Evolutionary conservation across 2,113 vertebrate species (phyloP).

Genomic region (Dromas ardeola): DNA sequence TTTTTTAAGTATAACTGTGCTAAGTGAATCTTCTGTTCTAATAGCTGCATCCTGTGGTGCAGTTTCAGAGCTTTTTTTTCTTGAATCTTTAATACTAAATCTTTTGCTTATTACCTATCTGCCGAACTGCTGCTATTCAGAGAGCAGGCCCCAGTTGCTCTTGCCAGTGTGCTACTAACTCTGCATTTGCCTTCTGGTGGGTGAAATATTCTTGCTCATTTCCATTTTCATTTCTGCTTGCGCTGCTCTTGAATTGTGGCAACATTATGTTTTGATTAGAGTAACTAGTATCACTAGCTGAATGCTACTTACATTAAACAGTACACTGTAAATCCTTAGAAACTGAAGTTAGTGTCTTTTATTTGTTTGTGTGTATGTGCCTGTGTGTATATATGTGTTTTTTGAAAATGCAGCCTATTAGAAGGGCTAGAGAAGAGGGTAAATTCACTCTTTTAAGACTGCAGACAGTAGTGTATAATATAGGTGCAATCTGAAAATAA

Average conservation of each 20-base stretch:
- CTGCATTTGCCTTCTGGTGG: background rate
- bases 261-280: background rate
- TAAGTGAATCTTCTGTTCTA: background rate
- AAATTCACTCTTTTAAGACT: background rate
- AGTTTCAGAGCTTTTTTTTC: background rate
- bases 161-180: background rate
- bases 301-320: background rate
- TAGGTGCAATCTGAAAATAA: background rate
- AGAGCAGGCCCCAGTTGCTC: background rate
- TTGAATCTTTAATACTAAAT: background rate
- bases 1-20: background rate
- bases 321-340: background rate
- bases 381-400: background rate
- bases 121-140: background rate
- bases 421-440: background rate
- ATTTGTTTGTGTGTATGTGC: background rate
- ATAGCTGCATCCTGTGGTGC: background rate
- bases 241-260: background rate
- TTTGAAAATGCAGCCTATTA: background rate
- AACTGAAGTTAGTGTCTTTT: background rate
- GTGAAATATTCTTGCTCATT: background rate
- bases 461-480: background rate
- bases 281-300: background rate
- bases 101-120: background rate
- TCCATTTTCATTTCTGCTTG: background rate